These are phyloP conservation scores for Microvelia longipes DNA, from an alignment of 1,140 invertebrate genomes.

Conservation along the genomic window DNA sequence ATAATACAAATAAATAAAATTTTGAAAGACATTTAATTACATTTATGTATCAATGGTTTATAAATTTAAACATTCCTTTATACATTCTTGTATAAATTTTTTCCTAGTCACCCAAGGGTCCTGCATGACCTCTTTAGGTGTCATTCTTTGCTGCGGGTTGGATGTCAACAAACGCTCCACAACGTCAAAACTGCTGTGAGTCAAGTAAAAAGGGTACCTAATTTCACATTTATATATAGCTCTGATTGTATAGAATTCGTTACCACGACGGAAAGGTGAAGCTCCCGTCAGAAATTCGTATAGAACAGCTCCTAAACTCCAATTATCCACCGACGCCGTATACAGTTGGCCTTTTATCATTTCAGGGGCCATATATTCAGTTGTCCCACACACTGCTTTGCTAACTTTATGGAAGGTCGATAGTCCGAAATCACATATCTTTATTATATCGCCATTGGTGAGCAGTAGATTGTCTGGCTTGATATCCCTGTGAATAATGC, in stretches of 20 bases:
- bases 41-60: too few species aligned
- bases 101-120: constrained; percentile 3
- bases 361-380: constrained; percentile 87
- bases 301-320: constrained; percentile 84
- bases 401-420: constrained; percentile 77
- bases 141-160: background rate
- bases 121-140: constrained; percentile 3
- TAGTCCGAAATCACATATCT: constrained; percentile 90
- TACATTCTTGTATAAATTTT: too few species aligned
- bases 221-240: constrained; percentile 61
- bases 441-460: constrained; percentile 57
- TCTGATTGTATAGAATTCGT: constrained; percentile 64
- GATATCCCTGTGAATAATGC: constrained; percentile 82
- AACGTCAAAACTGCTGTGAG: constrained; percentile 59
- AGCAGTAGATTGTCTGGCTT: constrained; percentile 88
- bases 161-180: constrained; percentile 43
- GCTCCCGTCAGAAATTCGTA: constrained; percentile 89
- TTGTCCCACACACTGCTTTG: constrained; percentile 79
- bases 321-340: constrained; percentile 65
- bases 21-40: too few species aligned
- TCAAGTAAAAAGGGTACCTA: constrained; percentile 54
- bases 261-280: constrained; percentile 74
- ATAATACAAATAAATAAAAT: too few species aligned
- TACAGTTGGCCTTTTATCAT: constrained; percentile 67
- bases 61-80: too few species aligned